These are phyloP conservation scores for Pocillopora grandis DNA, from an alignment of 92 coral and sea anemone genomes.

Conservation along the genomic window DNA sequence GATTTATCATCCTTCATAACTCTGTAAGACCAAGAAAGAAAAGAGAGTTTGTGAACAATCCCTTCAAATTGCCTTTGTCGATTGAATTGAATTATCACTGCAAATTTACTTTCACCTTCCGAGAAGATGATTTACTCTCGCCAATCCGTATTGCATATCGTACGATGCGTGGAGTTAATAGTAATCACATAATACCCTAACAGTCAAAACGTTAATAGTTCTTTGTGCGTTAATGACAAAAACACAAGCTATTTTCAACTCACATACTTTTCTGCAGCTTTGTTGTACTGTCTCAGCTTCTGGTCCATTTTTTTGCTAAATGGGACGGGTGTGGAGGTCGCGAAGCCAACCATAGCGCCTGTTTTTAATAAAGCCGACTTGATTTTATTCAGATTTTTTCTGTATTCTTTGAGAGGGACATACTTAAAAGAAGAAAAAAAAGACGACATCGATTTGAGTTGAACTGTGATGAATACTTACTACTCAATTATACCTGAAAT, in stretches of 20 bases:
- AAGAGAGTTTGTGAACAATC: neutral
- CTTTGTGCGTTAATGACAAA: neutral
- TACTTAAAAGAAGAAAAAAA: conserved; percentile 42
- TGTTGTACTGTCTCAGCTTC: conserved; percentile 67
- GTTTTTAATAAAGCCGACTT: conserved; percentile 55
- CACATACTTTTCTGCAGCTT: conserved; percentile 56
- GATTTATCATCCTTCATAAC: conserved; percentile 24
- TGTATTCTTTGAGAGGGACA: conserved; percentile 60
- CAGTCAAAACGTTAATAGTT: too few relatives aligned
- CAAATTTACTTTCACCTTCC: too few relatives aligned
- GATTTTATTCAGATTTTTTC: conserved; percentile 54
- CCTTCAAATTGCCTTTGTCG: neutral
- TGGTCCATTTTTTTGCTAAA: conserved; percentile 49
- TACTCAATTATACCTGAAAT: too few relatives aligned
- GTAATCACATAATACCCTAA: neutral
- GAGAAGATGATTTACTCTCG: too few relatives aligned
- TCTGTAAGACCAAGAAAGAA: conserved; percentile 24
- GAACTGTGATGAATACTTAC: too few relatives aligned
- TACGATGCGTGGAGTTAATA: too few relatives aligned
- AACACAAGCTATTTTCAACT: neutral
- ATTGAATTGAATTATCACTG: too few relatives aligned
- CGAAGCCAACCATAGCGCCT: conserved; percentile 70
- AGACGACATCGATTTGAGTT: neutral
- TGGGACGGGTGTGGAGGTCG: conserved; percentile 82
- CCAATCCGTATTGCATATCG: too few relatives aligned